Conservation (phyloP, 2,113 vertebrate species). For the Syngnathus scovelli region DNA sequence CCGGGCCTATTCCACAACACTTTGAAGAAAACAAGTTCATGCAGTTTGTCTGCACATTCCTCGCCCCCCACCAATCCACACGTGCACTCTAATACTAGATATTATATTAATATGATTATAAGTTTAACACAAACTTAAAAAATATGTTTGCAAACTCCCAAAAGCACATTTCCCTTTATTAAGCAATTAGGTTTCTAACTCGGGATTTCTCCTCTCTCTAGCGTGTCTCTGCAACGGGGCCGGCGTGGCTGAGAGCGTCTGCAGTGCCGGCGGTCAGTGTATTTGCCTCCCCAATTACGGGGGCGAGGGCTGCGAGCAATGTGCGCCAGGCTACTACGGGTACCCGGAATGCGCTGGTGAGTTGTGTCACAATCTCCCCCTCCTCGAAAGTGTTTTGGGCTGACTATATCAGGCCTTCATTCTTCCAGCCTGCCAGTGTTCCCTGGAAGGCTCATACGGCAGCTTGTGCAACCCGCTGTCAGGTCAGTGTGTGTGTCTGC, state of each 20-base stretch:
- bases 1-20: too few relatives aligned
- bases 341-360: slow-evolving; percentile 74
- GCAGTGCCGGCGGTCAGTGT: slow-evolving; percentile 64
- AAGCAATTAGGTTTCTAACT: neutral
- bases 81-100: too few relatives aligned
- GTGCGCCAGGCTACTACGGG: slow-evolving; percentile 67
- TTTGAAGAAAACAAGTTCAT: too few relatives aligned
- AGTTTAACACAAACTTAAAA: too few relatives aligned
- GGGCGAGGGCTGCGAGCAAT: slow-evolving; percentile 66
- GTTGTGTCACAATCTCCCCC: slow-evolving; percentile 22
- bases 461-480: slow-evolving; percentile 60
- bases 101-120: too few relatives aligned
- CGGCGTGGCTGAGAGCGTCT: slow-evolving; percentile 62
- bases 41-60: too few relatives aligned
- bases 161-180: too few relatives aligned
- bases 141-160: too few relatives aligned
- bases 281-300: slow-evolving; percentile 57
- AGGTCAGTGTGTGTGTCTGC: slow-evolving; percentile 78
- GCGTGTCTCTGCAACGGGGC: slow-evolving; percentile 66
- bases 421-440: slow-evolving; percentile 78
- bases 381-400: neutral
- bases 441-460: slow-evolving; percentile 67
- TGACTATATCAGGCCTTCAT: neutral
- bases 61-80: too few relatives aligned
- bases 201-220: slow-evolving; percentile 22